Evolutionary conservation across 2,888 invertebrate genomes (phyloP).

Genomic region (Syrista parreyssii): DNA sequence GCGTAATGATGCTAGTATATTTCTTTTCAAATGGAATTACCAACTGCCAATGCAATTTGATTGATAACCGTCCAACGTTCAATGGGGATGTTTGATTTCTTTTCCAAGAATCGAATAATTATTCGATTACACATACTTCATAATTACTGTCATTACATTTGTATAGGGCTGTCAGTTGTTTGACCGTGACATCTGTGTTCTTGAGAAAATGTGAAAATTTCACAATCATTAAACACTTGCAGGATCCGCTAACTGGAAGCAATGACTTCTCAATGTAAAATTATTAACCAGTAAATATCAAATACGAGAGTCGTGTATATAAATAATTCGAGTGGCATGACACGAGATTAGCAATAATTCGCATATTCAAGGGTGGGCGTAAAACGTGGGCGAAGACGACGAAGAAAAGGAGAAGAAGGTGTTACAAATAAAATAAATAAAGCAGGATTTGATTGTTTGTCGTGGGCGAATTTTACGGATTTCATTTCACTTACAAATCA

Average conservation of each 20-base stretch:
- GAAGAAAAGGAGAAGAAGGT: too few species aligned
- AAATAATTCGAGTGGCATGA: background rate
- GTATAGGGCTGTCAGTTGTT: background rate
- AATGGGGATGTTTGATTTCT: background rate
- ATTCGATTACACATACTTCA: background rate
- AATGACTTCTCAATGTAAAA: background rate
- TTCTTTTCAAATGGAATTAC: background rate
- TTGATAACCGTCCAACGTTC: background rate
- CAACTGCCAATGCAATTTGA: background rate
- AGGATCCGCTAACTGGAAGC: background rate
- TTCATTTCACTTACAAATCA: background rate
- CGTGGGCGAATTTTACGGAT: background rate
- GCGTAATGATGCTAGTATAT: background rate
- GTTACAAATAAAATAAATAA: too few species aligned
- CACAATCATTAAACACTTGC: background rate
- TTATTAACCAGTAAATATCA: background rate
- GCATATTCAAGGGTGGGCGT: background rate
- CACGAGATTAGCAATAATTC: background rate
- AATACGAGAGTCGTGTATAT: background rate
- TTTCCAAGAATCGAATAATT: background rate
- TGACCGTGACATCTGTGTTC: background rate
- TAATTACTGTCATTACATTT: background rate
- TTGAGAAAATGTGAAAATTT: background rate
- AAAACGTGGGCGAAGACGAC: background rate
- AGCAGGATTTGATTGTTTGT: background rate